Evolutionary conservation across 2,888 invertebrate species (phyloP).

Genomic region (Drosophila formosana): DNA sequence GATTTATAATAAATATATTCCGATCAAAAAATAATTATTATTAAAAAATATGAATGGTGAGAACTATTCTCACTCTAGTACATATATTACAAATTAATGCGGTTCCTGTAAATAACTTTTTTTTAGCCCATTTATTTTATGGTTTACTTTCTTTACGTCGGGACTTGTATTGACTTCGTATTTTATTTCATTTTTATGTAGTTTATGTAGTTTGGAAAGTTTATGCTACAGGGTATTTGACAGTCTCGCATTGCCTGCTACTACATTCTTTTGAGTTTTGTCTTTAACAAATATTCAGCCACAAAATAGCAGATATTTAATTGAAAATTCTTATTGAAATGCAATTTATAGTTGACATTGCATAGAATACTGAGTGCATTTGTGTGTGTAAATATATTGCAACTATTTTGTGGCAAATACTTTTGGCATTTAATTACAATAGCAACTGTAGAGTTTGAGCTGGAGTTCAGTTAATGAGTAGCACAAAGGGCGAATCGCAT

Average conservation of each 20-base stretch:
- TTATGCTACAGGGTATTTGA: slow-evolving; percentile 3
- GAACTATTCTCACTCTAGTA: too few relatives aligned
- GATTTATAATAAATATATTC: too few relatives aligned
- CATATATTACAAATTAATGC: too few relatives aligned
- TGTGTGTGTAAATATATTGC: background rate
- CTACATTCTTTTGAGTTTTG: background rate
- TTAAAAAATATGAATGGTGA: too few relatives aligned
- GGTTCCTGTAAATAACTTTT: too few relatives aligned
- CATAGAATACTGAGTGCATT: background rate
- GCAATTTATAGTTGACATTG: slow-evolving; percentile 15
- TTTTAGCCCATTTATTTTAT: too few relatives aligned
- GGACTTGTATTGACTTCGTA: too few relatives aligned
- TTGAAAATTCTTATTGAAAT: slow-evolving; percentile 32
- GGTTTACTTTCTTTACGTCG: too few relatives aligned
- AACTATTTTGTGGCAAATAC: slow-evolving; percentile 33
- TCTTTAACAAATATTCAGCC: slow-evolving; percentile 13
- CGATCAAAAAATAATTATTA: too few relatives aligned
- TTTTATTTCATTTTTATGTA: too few relatives aligned
- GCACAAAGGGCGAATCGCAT: background rate
- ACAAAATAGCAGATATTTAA: slow-evolving; percentile 24
- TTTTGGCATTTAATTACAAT: slow-evolving; percentile 5
- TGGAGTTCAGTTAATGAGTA: background rate
- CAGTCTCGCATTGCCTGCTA: background rate
- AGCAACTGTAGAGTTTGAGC: background rate
- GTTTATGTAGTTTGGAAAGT: background rate